Evolutionary conservation across 2,888 invertebrate genomes (phyloP), one percentile per base, ranked within the genome.

Genomic region (Ophioninae sp.): DNA sequence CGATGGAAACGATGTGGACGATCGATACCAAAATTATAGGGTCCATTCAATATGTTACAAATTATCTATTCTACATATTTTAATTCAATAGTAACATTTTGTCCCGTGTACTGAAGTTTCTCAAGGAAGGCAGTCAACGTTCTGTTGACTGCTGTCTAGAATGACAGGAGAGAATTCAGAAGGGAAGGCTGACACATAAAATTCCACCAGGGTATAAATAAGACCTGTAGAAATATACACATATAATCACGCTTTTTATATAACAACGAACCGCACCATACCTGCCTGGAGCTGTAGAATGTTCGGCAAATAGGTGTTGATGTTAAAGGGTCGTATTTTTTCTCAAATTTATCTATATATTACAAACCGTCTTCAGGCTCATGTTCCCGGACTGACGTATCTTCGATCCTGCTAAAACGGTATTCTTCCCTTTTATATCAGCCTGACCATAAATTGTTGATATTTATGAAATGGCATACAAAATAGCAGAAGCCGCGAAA

Each of bases 311-410:
- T 23, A 90, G 90, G 90, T 89, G 90, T 88, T 87, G 89, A 89
- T 88, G 88, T 87, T 87, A 88, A 88, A 87, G 88, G 88, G 83
- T 87, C 88, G 87, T 89, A 87, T 90, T 89, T 89, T 88, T 87
- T 86, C 88, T 6, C 57, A n/a, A 65, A 20, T 72, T 20, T 44
- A 17, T 65, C 21, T 56, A 30, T 44, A 65, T 69, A 77, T 21
- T 61, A 62, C 13, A 62, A 56, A 2, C 61, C 75, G 67, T 30
- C 56, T 13, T 70, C 64, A 37, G 20, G 13, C 41, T 23, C 30
- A 21, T 23, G 84, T 82, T 85, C 81, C 82, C 85, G 77, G 87
- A n/a, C n/a, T n/a, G 87, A 82, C 86, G 86, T 87, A 87, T 87
- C 57, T 41, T 75, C 6, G 67, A 72, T 67, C 64, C 74, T 59